Conservation (phyloP, 2,888 invertebrate genomes). For the Drosophila subsilvestris region DNA sequence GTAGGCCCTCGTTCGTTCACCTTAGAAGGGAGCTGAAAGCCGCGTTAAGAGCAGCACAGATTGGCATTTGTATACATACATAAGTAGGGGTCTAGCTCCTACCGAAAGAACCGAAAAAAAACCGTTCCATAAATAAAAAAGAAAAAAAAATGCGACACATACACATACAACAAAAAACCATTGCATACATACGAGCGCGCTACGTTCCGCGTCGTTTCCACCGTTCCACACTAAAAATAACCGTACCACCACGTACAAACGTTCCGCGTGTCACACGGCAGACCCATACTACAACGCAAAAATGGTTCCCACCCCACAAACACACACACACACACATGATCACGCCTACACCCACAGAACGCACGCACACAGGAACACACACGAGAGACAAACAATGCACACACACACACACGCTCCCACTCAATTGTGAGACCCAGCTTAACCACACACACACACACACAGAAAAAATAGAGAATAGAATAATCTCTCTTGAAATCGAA, state of each 20-base stretch:
- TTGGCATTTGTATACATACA: slow-evolving; percentile 55
- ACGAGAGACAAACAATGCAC: slow-evolving; percentile 16
- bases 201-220: background rate
- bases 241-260: background rate
- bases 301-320: slow-evolving; percentile 1
- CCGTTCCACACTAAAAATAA: background rate
- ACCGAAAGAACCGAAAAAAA: slow-evolving; percentile 2
- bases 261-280: slow-evolving; percentile 4
- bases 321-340: slow-evolving; percentile 11
- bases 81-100: slow-evolving; percentile 4
- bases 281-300: slow-evolving; percentile 5
- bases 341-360: slow-evolving; percentile 2
- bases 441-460: slow-evolving; percentile 18
- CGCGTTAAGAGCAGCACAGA: slow-evolving; percentile 27
- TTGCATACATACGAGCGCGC: slow-evolving; percentile 19
- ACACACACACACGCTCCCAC: slow-evolving; percentile 4
- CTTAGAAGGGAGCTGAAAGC: background rate
- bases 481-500: slow-evolving; percentile 1
- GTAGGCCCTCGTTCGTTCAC: background rate
- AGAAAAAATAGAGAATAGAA: slow-evolving; percentile 5
- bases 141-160: slow-evolving; percentile 4
- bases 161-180: slow-evolving; percentile 21
- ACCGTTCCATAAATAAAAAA: background rate
- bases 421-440: slow-evolving; percentile 3
- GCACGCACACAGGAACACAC: slow-evolving; percentile 5